Base-by-base conservation (phyloP, 2,888 invertebrate species). In the Clitarchus hookeri region DNA sequence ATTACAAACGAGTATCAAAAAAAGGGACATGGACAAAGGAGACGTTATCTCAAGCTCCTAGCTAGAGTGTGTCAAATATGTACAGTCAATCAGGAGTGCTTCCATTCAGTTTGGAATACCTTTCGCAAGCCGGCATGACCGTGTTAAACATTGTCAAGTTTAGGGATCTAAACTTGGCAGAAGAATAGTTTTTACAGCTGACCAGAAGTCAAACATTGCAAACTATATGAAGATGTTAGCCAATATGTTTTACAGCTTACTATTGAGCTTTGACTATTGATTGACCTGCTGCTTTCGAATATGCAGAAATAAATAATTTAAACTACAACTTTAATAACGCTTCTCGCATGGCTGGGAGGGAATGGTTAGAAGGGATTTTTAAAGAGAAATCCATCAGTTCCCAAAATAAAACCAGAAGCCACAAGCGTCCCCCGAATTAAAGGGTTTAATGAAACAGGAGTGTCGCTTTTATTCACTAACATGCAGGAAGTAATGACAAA, bases 121-220 rank as follows among this genome's bases (percentile, higher is more conserved):
- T n/a, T 82, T 82, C 27, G 82, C 82, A 44, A 82, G 19, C 25
- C n/a, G 27, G 19, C 82, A 82, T 82, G 36, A 82, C 23, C 27
- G 26, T 8, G 13, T 82, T 8, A 82, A 36, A 36, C 27, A 44
- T 82, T 0, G 36, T 27, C 27, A 27, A 6, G 8, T 82, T 25
- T 27, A 82, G 23, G 36, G 27, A 6, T 16, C 27, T 23, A 44
- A 16, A 27, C 0, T 27, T 3, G 82, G 82, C 27, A 82, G 82
- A 23, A 26, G 11, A 36, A 6, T 36, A 25, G 27, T 27, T 12
- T 36, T 36, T 82, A 82, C 16, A 19, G 6, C 82, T 36, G 82
- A 82, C 8, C 26, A 82, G 44, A 16, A 82, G n/a, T 36, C 9
- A 4, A 44, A 27, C 6, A 82, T 82, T 12, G 82, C 82, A 27